Base-by-base conservation (phyloP, 2,888 invertebrate genomes). In the Drosophila antonietae region DNA sequence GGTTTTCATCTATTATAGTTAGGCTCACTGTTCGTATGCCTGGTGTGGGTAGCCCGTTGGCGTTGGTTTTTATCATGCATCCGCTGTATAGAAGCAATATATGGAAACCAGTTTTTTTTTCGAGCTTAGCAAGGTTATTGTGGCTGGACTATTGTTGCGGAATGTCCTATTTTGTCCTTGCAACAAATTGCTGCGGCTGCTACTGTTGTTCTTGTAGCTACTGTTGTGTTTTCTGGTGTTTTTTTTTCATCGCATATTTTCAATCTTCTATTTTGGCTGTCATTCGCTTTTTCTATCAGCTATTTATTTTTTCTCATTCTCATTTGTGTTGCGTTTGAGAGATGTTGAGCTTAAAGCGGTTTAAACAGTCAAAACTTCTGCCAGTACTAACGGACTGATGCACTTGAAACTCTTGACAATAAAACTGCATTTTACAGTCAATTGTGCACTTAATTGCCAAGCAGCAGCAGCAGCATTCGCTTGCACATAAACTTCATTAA, bases 131-230 rank as follows among this genome's bases (percentile, higher is more conserved):
- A 49, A 70, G 64, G 67, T 63, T 65, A 41, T 56, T 72, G 67
- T 69, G 72, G 67, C 63, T 65, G 60, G 67, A 78, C 84, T 62
- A 83, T 89, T 83, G 83, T 89, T 89, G 71, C 58, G 68, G 78
- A 89, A 75, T 89, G 84, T 89, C 73, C 53, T 71, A 81, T 80
- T 76, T 73, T 81, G 89, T 75, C 88, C 81, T 78, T 69, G 78
- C 75, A 68, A 73, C 87, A 89, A 83, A 87, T 89, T 87, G 89
- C 78, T 80, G 60, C 65, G 64, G 89, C 78, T 77, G 60, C 65
- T 68, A 55, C 14, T 35, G 33, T 20, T 52, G 20, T 9, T 23
- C 14, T 35, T 52, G 49, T 49, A n/a, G 52, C 6, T 33, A n/a
- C 12, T 51, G 51, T 12, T 12, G 12, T 49, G 31, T 23, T 47